Conservation (phyloP, 2,113 vertebrate genomes). For the Coptodon bakossiorum region DNA sequence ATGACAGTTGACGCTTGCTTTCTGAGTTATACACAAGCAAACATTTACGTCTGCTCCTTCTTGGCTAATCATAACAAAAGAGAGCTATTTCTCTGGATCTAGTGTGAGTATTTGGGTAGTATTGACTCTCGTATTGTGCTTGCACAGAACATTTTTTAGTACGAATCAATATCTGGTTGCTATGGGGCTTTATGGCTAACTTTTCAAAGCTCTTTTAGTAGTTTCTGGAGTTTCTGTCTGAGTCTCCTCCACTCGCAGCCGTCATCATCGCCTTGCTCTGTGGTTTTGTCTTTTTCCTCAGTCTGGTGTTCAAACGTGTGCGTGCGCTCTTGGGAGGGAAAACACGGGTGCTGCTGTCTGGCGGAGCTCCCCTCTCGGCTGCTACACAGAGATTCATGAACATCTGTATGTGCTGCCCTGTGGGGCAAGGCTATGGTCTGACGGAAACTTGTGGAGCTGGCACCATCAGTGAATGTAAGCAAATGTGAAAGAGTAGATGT, state of each 20-base stretch:
- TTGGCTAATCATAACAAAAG: background rate
- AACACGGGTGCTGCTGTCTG: conserved; percentile 84
- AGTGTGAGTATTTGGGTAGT: background rate
- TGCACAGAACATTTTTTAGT: background rate
- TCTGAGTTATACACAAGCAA: background rate
- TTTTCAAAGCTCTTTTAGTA: background rate
- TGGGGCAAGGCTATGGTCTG: conserved; percentile 95
- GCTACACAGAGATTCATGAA: conserved; percentile 98
- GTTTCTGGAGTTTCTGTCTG: background rate
- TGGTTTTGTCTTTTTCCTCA: conserved; percentile 35
- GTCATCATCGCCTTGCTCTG: no score
- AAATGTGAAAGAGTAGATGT: background rate
- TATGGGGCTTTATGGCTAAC: background rate
- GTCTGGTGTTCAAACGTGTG: conserved; percentile 89
- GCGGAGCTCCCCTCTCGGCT: conserved; percentile 91
- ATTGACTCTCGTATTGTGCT: background rate
- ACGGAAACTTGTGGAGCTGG: conserved; percentile 92
- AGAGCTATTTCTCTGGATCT: background rate
- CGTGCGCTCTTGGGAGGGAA: conserved; percentile 87
- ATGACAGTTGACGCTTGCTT: background rate
- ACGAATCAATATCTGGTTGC: background rate
- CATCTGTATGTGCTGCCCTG: conserved; percentile 95
- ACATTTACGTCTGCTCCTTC: background rate
- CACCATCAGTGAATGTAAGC: conserved; percentile 86
- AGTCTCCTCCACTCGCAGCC: background rate